Conservation (phyloP, 2,113 vertebrate genomes). For the Sphaerodactylus townsendi region DNA sequence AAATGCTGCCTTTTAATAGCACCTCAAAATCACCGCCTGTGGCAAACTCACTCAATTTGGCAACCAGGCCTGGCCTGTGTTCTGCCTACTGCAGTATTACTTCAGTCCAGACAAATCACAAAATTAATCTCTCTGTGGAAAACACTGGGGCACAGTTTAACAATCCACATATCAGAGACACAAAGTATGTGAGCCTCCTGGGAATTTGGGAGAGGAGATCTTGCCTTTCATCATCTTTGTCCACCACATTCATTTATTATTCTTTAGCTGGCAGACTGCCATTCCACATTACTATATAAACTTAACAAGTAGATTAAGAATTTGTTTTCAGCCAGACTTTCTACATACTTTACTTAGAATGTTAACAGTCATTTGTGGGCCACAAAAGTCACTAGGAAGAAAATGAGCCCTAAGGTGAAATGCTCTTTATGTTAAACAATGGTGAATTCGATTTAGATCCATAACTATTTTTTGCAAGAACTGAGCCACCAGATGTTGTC, state of each 20-base stretch:
- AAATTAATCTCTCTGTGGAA: not conserved
- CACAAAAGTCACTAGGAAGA: not conserved
- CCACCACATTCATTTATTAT: not conserved
- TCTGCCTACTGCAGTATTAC: not conserved
- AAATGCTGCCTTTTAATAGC: too few relatives aligned
- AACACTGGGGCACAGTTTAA: not conserved
- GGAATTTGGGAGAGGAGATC: not conserved
- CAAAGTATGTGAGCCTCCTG: not conserved
- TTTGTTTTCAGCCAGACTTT: constrained; percentile 2
- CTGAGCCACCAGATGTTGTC: not conserved
- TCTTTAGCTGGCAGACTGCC: not conserved
- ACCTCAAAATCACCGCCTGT: too few relatives aligned
- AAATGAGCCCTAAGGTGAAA: not conserved
- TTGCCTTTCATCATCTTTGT: not conserved
- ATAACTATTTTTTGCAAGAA: not conserved
- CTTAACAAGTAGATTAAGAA: not conserved
- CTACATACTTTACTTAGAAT: not conserved
- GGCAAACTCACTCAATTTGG: too few relatives aligned
- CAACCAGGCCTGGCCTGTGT: not conserved
- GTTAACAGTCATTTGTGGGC: not conserved
- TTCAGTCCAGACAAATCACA: not conserved
- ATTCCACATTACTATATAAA: not conserved
- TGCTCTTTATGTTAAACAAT: constrained; percentile 17
- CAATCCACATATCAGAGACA: not conserved
- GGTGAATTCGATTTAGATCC: not conserved